A percentile compares a stretch with the other conserved stretches of the same genome.
Evolutionary conservation across 2,113 vertebrate genomes (phyloP).

Genomic region (Typhlomys cinereus): DNA sequence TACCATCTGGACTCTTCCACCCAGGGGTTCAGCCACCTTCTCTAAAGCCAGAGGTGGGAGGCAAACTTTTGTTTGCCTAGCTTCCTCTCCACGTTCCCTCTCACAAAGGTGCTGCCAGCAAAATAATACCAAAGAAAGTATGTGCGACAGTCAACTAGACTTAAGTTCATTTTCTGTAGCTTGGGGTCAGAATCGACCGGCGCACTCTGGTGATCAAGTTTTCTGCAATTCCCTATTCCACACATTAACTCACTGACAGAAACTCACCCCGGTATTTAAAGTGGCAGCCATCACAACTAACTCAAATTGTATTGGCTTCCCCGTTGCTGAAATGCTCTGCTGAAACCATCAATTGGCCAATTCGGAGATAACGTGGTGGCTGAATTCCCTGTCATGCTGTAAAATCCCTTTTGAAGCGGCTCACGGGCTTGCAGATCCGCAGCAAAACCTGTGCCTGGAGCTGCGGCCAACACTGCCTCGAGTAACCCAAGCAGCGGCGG

Average conservation of each 20-base stretch:
- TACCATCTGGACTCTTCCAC: not conserved
- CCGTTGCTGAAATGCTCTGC: slow-evolving; percentile 86
- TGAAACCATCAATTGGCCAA: slow-evolving; percentile 87
- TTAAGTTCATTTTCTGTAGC: slow-evolving; percentile 89
- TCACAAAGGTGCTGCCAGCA: slow-evolving; percentile 64
- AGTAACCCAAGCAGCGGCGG: not conserved
- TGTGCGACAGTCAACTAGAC: slow-evolving; percentile 84
- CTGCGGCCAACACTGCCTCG: slow-evolving; percentile 34
- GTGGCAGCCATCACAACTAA: slow-evolving; percentile 89
- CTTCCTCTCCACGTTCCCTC: not conserved
- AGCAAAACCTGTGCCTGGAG: slow-evolving; percentile 53
- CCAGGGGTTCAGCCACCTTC: not conserved
- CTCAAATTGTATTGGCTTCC: slow-evolving; percentile 91
- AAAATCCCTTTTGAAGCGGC: slow-evolving; percentile 71
- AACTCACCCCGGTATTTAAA: slow-evolving; percentile 89
- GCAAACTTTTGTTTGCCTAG: not conserved
- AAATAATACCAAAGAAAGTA: slow-evolving; percentile 83
- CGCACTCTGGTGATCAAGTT: slow-evolving; percentile 88
- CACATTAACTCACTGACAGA: slow-evolving; percentile 86
- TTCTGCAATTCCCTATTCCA: slow-evolving; percentile 86
- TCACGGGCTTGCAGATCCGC: slow-evolving; percentile 49
- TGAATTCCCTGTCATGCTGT: slow-evolving; percentile 86
- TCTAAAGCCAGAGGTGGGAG: not conserved
- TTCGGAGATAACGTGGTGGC: slow-evolving; percentile 83
- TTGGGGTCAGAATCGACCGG: slow-evolving; percentile 87